phyloP scores from a whole-genome alignment of 2,113 vertebrate genomes.

The Steatornis caripensis region DNA sequence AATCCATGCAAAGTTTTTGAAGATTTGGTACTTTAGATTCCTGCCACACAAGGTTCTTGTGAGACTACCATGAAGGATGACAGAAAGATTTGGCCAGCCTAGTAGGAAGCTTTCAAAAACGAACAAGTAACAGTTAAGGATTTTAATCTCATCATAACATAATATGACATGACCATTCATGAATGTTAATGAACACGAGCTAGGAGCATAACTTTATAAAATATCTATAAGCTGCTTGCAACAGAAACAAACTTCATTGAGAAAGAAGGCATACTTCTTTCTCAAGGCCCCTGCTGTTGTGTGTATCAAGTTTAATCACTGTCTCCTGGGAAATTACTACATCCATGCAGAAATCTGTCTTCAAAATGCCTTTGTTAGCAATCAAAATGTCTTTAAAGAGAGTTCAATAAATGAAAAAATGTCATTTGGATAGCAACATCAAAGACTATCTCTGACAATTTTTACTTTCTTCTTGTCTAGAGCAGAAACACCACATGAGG shows the following conservation, averaged over 20 bases:
- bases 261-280: background rate
- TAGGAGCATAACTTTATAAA: background rate
- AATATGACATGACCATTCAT: background rate
- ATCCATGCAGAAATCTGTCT: background rate
- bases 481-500: background rate
- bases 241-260: background rate
- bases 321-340: background rate
- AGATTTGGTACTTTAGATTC: background rate
- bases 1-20: background rate
- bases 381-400: background rate
- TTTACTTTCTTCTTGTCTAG: background rate
- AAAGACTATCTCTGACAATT: background rate
- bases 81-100: background rate
- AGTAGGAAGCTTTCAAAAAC: background rate
- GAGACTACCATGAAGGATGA: background rate
- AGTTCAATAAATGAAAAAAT: background rate
- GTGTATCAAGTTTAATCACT: background rate
- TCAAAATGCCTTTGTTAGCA: background rate
- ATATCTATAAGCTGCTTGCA: background rate
- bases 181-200: background rate
- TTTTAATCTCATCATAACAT: background rate
- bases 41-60: background rate
- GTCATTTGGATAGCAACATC: background rate
- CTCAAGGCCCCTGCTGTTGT: background rate
- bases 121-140: background rate